A percentile compares a stretch with the other conserved stretches of the same genome.
Conservation (phyloP, 2,888 invertebrate genomes). For the Eledone cirrhosa region DNA sequence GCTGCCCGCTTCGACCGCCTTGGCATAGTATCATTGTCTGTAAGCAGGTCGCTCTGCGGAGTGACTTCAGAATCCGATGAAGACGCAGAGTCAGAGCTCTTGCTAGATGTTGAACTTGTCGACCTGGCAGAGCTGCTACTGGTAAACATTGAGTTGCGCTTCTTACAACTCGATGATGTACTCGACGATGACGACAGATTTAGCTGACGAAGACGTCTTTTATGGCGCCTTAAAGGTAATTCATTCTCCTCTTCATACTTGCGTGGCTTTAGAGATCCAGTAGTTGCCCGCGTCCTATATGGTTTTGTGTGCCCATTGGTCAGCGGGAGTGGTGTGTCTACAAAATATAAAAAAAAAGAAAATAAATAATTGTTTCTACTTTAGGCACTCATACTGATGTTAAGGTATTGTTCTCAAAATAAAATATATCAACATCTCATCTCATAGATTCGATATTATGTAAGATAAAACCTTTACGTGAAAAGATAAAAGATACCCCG, state of each 20-base stretch:
- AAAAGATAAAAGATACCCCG: too few relatives aligned
- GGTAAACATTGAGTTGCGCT: not conserved
- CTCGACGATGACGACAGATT: constrained; percentile 4
- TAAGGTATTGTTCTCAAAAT: too few relatives aligned
- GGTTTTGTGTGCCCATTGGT: constrained; percentile 30
- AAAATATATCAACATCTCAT: too few relatives aligned
- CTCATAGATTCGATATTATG: too few relatives aligned
- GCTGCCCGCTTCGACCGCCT: constrained; percentile 33
- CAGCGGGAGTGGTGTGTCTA: constrained; percentile 14
- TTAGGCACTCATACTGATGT: too few relatives aligned
- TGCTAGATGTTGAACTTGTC: constrained; percentile 4
- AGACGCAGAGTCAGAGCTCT: constrained; percentile 22
- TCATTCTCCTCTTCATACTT: constrained; percentile 31
- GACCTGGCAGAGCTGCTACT: constrained; percentile 14
- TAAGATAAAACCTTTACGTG: too few relatives aligned
- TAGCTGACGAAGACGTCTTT: constrained; percentile 22
- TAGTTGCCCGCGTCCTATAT: constrained; percentile 44
- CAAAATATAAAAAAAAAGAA: not conserved
- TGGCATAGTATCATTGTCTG: constrained; percentile 11
- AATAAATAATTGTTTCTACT: too few relatives aligned
- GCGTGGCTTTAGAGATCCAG: constrained; percentile 41
- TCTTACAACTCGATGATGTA: constrained; percentile 17
- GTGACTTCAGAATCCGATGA: not conserved
- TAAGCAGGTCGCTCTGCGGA: not conserved
- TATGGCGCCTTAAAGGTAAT: constrained; percentile 6